Conservation (phyloP, 2,113 vertebrate genomes). For the Panurus biarmicus region DNA sequence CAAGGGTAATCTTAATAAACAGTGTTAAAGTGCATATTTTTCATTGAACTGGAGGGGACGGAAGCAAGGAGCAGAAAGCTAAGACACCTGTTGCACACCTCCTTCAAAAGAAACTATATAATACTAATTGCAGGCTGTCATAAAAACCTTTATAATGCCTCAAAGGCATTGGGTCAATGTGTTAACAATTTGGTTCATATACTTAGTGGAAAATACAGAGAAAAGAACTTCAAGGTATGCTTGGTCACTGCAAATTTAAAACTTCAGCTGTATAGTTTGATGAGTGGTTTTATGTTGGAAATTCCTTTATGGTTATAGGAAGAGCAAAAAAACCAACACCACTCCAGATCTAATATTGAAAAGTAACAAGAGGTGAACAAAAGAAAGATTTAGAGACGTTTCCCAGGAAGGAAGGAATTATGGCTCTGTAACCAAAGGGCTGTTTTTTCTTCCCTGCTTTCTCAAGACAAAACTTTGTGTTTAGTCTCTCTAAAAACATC, state of each 20-base stretch:
- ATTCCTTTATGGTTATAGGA: not conserved
- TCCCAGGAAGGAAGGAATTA: not conserved
- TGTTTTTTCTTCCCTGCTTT: not conserved
- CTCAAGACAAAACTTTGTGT: not conserved
- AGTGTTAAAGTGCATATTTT: not conserved
- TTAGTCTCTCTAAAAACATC: not conserved
- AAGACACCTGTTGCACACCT: slow-evolving; percentile 25
- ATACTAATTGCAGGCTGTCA: slow-evolving; percentile 1
- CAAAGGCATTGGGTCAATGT: slow-evolving; percentile 11
- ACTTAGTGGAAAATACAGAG: slow-evolving; percentile 13
- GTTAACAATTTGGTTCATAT: slow-evolving; percentile 29
- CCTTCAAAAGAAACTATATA: slow-evolving; percentile 52
- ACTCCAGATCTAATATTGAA: not conserved
- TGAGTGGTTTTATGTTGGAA: slow-evolving; percentile 4
- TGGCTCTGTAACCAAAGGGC: not conserved
- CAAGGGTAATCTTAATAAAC: not conserved
- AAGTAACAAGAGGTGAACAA: not conserved
- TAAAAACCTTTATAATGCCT: slow-evolving; percentile 1
- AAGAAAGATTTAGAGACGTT: not conserved
- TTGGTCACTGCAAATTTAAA: not conserved
- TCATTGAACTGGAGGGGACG: slow-evolving; percentile 10
- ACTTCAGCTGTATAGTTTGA: not conserved
- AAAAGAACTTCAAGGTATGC: slow-evolving; percentile 9
- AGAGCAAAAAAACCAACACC: not conserved
- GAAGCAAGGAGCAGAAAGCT: slow-evolving; percentile 20